Base-by-base conservation (phyloP, 2,888 invertebrate species). In the Archips xylosteana region DNA sequence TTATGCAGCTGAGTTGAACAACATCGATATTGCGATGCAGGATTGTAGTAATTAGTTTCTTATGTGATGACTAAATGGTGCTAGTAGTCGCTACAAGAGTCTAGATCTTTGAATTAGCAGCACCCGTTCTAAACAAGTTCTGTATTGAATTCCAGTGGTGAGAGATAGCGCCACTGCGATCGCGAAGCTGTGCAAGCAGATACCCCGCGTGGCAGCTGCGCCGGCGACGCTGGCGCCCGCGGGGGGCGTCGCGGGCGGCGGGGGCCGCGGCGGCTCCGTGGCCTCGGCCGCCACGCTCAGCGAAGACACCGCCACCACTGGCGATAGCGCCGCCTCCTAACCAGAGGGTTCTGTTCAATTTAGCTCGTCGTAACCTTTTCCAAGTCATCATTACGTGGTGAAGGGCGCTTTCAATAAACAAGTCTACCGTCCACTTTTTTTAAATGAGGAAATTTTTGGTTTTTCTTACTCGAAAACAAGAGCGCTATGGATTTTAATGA, bases 101-200 rank as follows among this genome's bases (percentile, higher is more conserved):
- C 23, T 23, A 23, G 23, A 23, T 23, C 23, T 23, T 47, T 13
- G 49, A 49, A 49, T 49, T 49, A 4, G 5, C 5, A n/a, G 49
- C 0, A 49, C 4, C 2, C 49, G 5, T 49, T 13, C 49, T 49
- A 6, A 54, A 9, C 23, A 54, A 54, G 6, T 13, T 45, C 42
- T 15, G 15, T 54, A 32, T 5, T 57, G 45, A 47, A 2, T 80
- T 82, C 1, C 86, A 94, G 94, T 82, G 77, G 90, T 93, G 0
- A 89, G 94, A 3, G 92, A 92, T 69, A 84, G 88, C 15, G 93
- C 93, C 0, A 87, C 87, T 1, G 93, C 92, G 15, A 91, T 94
- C 90, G 93, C 91, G 0, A 84, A 81, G 67, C 83, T 94, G 13
- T 93, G 94, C 81, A 85, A 87, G 76, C 85, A 87, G 78, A 77